These are phyloP conservation scores for Todiramphus saurophagus DNA, from an alignment of 2,113 vertebrate species.

Conservation along the genomic window DNA sequence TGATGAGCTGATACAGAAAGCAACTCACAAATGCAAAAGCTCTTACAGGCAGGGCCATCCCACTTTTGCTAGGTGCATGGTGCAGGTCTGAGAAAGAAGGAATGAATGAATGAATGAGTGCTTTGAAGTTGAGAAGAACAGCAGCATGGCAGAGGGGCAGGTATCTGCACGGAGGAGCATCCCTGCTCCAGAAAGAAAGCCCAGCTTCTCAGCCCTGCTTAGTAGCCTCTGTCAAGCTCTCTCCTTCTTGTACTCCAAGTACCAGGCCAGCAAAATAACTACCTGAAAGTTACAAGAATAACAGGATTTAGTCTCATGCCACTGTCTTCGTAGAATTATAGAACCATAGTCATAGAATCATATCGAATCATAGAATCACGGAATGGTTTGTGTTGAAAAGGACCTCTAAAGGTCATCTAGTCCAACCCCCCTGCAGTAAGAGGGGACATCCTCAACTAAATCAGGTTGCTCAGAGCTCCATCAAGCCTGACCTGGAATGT, in stretches of 20 bases:
- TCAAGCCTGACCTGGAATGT: too few relatives aligned
- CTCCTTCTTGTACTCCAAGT: background rate
- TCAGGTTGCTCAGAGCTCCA: too few relatives aligned
- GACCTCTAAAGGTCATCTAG: too few relatives aligned
- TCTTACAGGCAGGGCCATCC: background rate
- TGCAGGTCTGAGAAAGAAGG: background rate
- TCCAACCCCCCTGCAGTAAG: too few relatives aligned
- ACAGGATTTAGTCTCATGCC: background rate
- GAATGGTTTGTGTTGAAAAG: too few relatives aligned
- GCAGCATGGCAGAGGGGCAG: background rate
- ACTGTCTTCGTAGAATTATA: background rate
- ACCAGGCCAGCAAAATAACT: background rate
- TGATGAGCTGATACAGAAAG: background rate
- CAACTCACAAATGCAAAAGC: background rate
- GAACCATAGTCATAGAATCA: too few relatives aligned
- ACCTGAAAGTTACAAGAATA: background rate
- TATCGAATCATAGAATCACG: too few relatives aligned
- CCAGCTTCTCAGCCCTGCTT: background rate
- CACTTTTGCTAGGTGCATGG: background rate
- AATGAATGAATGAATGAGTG: accelerated
- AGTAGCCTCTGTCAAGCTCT: background rate
- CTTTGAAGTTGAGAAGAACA: background rate
- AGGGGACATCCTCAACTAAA: too few relatives aligned
- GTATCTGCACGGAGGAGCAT: background rate
- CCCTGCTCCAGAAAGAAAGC: background rate